Evolutionary conservation across 2,113 vertebrate genomes (phyloP), one percentile per base, ranked within the genome.

Genomic region (Aphelocoma coerulescens): DNA sequence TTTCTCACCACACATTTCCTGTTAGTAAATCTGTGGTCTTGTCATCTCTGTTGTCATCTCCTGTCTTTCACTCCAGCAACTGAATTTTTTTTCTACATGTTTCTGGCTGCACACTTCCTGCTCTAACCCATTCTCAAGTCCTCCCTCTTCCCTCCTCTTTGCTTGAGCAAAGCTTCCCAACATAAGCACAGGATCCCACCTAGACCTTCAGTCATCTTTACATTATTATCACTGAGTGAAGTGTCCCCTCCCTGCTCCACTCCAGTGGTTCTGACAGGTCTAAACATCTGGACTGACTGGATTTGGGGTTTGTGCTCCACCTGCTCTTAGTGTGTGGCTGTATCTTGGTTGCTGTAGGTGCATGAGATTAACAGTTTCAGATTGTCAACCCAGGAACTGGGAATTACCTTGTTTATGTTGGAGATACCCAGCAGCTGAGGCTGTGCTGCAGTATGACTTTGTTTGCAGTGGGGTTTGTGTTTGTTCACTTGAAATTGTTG

Each of bases 31-130:
- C 80, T 65, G 21, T 48, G 44, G 48, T 72, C 27, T 35, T 57
- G 17, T 54, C 27, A 32, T 51, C 65, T 44, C 43, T 69, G 17
- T 22, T 63, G 26, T 83, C 54, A 51, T 69, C 52, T 58, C 37
- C 7, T 24, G 11, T 83, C 41, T 65, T 44, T 52, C 52, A 48
- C n/a, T 72, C 32, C 71, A 82, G 61, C 22, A 72, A 13, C 11
- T 39, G 30, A 8, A 1, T 22, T 9, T 21, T 44, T 44, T 68
- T 49, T 9, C 28, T 39, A 0, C 1, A 0, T 18, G 11, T 76
- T 46, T 48, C 48, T 54, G 71, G 24, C 87, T 68, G 26, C 62
- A 28, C 10, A 1, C 39, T 65, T 76, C 28, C 62, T 83, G 58
- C 80, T 73, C 73, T 39, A 2, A 77, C 69, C 6, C 28, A 2